These are phyloP conservation scores for Aurelia coerulea DNA, from an alignment of 30 jellyfish, hydroid and myxozoan genomes.

Conservation along the genomic window DNA sequence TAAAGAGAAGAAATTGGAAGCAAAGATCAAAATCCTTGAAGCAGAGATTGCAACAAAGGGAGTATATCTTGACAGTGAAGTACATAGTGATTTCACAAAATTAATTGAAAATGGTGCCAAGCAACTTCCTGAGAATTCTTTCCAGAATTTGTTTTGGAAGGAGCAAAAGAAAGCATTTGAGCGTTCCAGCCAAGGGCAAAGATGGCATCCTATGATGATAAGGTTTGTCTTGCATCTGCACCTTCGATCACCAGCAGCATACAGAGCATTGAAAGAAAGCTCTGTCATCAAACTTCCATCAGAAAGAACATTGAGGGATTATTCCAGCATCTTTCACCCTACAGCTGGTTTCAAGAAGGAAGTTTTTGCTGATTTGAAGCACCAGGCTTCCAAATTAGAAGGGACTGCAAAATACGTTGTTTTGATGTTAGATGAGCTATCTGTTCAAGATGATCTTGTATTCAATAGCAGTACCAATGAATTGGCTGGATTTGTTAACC, in stretches of 20 bases:
- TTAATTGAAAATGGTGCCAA: constrained; percentile 34
- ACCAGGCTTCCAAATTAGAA: constrained; percentile 40
- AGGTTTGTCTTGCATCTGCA: constrained; percentile 60
- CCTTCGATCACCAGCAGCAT: constrained; percentile 50
- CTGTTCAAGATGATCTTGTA: constrained; percentile 49
- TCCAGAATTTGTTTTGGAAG: constrained; percentile 37
- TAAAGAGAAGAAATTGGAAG: constrained; percentile 38
- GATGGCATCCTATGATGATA: constrained; percentile 56
- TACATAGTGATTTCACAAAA: constrained; percentile 14
- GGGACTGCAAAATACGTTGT: constrained; percentile 49
- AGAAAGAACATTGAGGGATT: constrained; percentile 54
- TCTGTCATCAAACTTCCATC: constrained; percentile 45
- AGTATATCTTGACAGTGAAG: constrained; percentile 29
- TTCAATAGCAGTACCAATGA: constrained; percentile 29
- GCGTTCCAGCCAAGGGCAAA: constrained; percentile 18
- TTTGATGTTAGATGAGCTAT: constrained; percentile 46
- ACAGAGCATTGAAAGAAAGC: constrained; percentile 51
- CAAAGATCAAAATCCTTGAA: constrained; percentile 30
- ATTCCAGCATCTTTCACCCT: constrained; percentile 47
- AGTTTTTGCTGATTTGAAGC: constrained; percentile 40
- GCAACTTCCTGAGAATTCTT: constrained; percentile 48
- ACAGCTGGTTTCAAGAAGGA: constrained; percentile 55
- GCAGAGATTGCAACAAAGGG: constrained; percentile 38
- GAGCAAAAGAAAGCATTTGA: constrained; percentile 54
- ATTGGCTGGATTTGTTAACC: constrained; percentile 38